Evolutionary conservation across 2,888 invertebrate genomes (phyloP), one percentile per base, ranked within the genome.

Genomic region (Andrena camellia): DNA sequence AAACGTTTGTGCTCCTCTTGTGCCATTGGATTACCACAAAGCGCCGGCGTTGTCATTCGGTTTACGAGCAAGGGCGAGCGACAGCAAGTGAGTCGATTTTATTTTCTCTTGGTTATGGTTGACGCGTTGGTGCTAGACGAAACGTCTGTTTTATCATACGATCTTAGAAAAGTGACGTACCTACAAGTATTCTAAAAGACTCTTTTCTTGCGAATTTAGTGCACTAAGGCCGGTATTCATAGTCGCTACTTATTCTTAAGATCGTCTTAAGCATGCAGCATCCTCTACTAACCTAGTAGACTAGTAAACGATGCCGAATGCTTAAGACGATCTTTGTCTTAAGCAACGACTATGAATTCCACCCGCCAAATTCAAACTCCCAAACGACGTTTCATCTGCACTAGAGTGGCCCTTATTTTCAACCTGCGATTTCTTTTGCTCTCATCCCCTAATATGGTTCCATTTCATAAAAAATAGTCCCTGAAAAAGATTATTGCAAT

Each of bases 11-110:
- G 69, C 31, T 52, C 20, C 7, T 50, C 23, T 68, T 67, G 81
- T 83, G 72, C 80, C 79, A 72, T 80, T 83, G 84, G 84, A 84
- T 85, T 85, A 85, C 70, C 48, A 17, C 75, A 68, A 77, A 67
- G 59, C 63, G 54, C 17, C 33, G 52, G 13, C 42, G 29, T 62
- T 42, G 7, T 54, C 68, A 35, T 17, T 23, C 60, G 54, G 23
- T 13, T 13, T 3, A 20, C 20, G 23, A 64, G 17, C 60, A 23
- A 20, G 33, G 20, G n/a, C 3, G 33, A 20, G 8, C 13, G 50
- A 60, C 70, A 33, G 42, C 42, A 20, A 72, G 83, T 83, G 68
- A 77, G 81, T 68, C 42, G 13, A 70, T 31, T 48, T 33, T 54
- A 31, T 54, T 64, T 52, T n/a, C 7, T 20, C 2, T 10, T 26